Evolutionary conservation across 30 jellyfish, hydroid and myxozoan species (phyloP), one percentile per base, ranked within the genome.

Genomic region (Hydra vulgaris): DNA sequence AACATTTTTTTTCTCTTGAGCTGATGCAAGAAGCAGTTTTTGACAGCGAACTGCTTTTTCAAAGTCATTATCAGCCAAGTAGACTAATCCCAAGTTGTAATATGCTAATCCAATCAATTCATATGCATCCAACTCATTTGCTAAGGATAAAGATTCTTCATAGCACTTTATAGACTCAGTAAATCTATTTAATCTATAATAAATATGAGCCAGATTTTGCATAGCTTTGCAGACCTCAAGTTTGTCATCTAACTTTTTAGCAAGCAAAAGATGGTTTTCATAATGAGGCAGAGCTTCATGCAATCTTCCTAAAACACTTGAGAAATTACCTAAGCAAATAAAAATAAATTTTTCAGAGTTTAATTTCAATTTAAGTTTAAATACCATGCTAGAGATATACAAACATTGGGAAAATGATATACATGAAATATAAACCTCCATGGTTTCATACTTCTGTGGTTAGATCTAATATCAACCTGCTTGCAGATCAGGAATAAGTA

Each of bases 31-130:
- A 70, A 87, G 88, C 25, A 83, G 82, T 75, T 92, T 84, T 76
- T 92, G 98, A 73, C 95, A 83, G 7, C 92, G 73, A 1, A 89
- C 95, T 15, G 98, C 98, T 66, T 84, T 87, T 66, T 87, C 88
- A 78, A 66, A 87, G 52, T 87, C 88, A 66, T 76, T 69, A 21
- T 77, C 73, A 17, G 96, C 98, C 8, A 86, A 71, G 54, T 92
- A 92, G 27, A 95, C 98, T 0, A 92, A 80, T 21, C 98, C 98
- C 53, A 92, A 80, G 26, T 92, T 87, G 76, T 96, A 92, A 75
- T 87, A 81, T 56, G 91, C 95, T 27, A 88, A 71, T 17, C 83
- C 56, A 7, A 92, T 84, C 15, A 86, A 15, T 22, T 66, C 75
- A 17, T 83, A 72, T 18, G 87, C 98, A 25, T 88, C 88, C 21